Percentiles rank a stretch among this genome's conserved stretches.
These are phyloP conservation scores for Torymus tubicola DNA, from an alignment of 2,888 invertebrate genomes.

Conservation along the genomic window DNA sequence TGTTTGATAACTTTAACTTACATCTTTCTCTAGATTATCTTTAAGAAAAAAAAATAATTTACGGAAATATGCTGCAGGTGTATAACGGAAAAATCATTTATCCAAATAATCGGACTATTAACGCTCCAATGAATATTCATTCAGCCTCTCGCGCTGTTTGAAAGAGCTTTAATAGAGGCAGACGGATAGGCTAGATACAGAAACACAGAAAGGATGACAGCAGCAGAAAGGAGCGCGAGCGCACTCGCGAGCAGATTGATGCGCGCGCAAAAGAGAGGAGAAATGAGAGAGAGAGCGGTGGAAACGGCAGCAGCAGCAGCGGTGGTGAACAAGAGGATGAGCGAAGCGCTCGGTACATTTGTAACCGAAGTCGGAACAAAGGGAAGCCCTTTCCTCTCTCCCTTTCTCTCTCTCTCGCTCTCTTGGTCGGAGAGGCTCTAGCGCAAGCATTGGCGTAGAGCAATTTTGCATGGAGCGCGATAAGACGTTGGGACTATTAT, in stretches of 20 bases:
- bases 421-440: constrained; percentile 8
- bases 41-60: no score
- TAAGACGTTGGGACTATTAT: constrained; percentile 39
- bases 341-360: constrained; percentile 64
- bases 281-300: constrained; percentile 33
- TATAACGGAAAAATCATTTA: no score
- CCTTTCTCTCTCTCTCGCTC: constrained; percentile 22
- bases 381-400: constrained; percentile 54
- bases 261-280: constrained; percentile 32
- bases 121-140: no score
- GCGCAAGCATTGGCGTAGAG: constrained; percentile 1
- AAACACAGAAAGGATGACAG: constrained; percentile 40
- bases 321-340: constrained; percentile 57
- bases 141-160: not conserved
- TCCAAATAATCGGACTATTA: no score
- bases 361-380: constrained; percentile 71
- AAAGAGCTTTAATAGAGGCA: not conserved
- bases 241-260: constrained; percentile 36
- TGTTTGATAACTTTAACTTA: no score
- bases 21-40: no score
- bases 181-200: not conserved
- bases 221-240: constrained; percentile 28
- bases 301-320: constrained; percentile 39
- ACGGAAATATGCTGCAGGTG: no score
- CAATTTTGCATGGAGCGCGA: constrained; percentile 39